phyloP scores from a whole-genome alignment of 1,140 invertebrate genomes.

The Pinna nobilis region DNA sequence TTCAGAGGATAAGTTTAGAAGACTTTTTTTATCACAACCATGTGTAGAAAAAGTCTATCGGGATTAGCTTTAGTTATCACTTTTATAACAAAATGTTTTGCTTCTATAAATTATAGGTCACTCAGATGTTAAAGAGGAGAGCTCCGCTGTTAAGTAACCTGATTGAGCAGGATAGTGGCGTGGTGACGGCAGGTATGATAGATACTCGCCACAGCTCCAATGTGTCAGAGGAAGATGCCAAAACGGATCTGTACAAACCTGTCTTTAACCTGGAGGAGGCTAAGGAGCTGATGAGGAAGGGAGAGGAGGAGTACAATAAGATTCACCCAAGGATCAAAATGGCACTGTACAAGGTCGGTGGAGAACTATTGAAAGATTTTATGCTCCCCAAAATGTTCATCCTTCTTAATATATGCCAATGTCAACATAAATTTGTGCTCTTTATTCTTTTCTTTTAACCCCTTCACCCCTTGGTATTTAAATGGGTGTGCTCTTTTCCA shows the following conservation, averaged over 20 bases:
- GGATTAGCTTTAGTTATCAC: no score
- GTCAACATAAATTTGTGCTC: no score
- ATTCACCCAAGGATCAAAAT: conserved; percentile 70
- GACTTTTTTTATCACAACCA: no score
- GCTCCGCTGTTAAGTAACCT: conserved; percentile 71
- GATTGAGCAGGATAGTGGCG: conserved; percentile 72
- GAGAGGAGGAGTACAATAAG: conserved; percentile 73
- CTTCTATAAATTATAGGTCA: conserved; percentile 55
- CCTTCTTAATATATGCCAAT: no score
- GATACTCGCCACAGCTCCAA: conserved; percentile 60
- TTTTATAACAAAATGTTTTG: no score
- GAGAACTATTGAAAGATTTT: no score
- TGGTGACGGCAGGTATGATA: conserved; percentile 71
- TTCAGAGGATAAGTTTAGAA: no score
- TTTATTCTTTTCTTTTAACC: no score
- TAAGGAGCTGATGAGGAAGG: conserved; percentile 65
- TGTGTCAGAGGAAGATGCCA: conserved; percentile 64
- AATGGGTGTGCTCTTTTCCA: no score
- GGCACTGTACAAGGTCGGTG: conserved; percentile 69
- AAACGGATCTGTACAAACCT: conserved; percentile 68
- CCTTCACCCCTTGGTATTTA: no score
- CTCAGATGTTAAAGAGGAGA: conserved; percentile 52
- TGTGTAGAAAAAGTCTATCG: no score
- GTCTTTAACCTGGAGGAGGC: conserved; percentile 52
- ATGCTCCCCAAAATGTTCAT: no score